These are phyloP conservation scores for Acleris sparsana DNA, from an alignment of 2,888 invertebrate species.

Conservation along the genomic window DNA sequence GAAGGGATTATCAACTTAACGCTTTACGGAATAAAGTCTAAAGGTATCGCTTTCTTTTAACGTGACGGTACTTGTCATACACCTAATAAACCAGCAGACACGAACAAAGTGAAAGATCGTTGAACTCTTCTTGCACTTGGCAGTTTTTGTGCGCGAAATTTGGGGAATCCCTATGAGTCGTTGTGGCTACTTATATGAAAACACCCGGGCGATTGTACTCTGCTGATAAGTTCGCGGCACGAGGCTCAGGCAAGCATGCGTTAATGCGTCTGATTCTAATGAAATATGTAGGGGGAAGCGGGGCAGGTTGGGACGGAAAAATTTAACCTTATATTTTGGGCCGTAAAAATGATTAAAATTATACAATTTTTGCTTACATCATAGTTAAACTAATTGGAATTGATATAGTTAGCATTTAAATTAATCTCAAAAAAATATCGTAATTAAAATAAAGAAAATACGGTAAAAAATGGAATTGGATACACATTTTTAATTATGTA, in stretches of 20 bases:
- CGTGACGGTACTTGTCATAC: slow-evolving; percentile 19
- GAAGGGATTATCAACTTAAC: slow-evolving; percentile 9
- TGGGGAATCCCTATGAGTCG: slow-evolving; percentile 63
- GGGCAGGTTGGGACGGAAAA: too few species aligned
- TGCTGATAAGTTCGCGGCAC: not conserved
- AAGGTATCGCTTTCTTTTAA: slow-evolving; percentile 4
- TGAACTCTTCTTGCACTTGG: slow-evolving; percentile 57
- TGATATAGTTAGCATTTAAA: too few species aligned
- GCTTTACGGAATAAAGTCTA: not conserved
- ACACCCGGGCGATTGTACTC: slow-evolving; percentile 9
- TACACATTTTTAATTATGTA: too few species aligned
- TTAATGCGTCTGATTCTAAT: too few species aligned
- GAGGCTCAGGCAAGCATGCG: not conserved
- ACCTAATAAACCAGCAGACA: slow-evolving; percentile 24
- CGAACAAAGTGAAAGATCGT: slow-evolving; percentile 45
- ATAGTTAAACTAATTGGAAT: too few species aligned
- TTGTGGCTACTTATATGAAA: slow-evolving; percentile 27
- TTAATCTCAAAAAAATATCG: too few species aligned
- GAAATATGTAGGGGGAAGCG: too few species aligned
- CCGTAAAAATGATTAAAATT: too few species aligned
- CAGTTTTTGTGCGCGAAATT: slow-evolving; percentile 57
- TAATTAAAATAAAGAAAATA: too few species aligned
- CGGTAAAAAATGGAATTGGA: too few species aligned
- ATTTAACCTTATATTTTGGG: too few species aligned
- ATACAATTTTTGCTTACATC: too few species aligned